Evolutionary conservation across 2,797 vertebrate genomes (phyloP), one percentile per base, ranked within the genome.

Genomic region (Thaleichthys pacificus): DNA sequence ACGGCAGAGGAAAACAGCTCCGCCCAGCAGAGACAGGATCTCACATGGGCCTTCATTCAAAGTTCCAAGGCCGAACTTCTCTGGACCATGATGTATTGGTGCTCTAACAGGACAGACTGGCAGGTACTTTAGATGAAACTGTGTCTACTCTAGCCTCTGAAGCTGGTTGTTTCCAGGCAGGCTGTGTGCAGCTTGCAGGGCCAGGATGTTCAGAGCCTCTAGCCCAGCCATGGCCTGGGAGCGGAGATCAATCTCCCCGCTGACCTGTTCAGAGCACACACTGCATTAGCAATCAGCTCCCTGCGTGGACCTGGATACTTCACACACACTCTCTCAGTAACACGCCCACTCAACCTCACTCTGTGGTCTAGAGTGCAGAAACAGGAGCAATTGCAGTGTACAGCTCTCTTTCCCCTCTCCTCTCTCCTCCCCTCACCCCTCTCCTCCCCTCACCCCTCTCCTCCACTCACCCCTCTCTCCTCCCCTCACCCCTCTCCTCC

Each of bases 261-360:
- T n/a, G 57, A 60, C n/a, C 57, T 60, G 57, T 21, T 58, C 56
- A 58, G 9, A 47, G 42, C 76, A 64, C 67, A 62, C 57, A 58
- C 61, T 42, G 42, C 70, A 47, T 47, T 47, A 47, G 11, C 11
- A 12, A 47, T 47, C 42, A 47, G 11, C 9, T 47, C 9, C 11
- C 42, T 47, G 42, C 3, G 11, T 47, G 42, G 42, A 47, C 2
- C 42, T 47, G 42, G 42, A 8, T 14, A 47, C 42, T 14, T 14
- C 42, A 12, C 12, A 12, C 38, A 11, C 38, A 11, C 42, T 3
- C 42, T 12, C 42, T 47, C 42, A 47, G 42, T 12, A 14, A 47
- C 42, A 14, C 2, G 7, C 42, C 9, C 42, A 47, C 42, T 47
- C 42, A 47, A 14, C 42, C 42, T 21, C 63, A 14, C 17, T 65